A percentile compares a stretch with the other conserved stretches of the same genome.
Evolutionary conservation across 2,113 vertebrate species (phyloP).

Genomic region (Typhlomys cinereus): DNA sequence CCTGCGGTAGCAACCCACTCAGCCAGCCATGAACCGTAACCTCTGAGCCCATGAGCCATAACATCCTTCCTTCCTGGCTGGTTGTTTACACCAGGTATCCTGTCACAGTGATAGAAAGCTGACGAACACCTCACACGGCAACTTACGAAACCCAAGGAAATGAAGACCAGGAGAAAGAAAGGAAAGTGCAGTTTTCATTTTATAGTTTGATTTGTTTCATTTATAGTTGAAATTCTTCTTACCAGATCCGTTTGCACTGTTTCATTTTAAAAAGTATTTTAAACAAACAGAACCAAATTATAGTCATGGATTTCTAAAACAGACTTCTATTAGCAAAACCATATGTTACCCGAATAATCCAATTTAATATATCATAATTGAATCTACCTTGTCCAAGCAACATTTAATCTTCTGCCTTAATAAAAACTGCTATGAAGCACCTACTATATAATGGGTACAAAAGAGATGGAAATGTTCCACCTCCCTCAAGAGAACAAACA

Average conservation of each 20-base stretch:
- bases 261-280: slow-evolving; percentile 64
- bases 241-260: background rate
- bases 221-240: background rate
- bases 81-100: background rate
- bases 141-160: background rate
- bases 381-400: slow-evolving; percentile 48
- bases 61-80: background rate
- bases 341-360: slow-evolving; percentile 17
- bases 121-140: background rate
- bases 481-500: background rate
- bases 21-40: background rate
- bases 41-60: background rate
- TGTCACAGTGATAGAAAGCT: background rate
- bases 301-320: slow-evolving; percentile 27
- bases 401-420: slow-evolving; percentile 36
- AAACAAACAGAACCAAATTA: slow-evolving; percentile 52
- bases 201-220: background rate
- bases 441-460: background rate
- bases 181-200: background rate
- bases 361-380: slow-evolving; percentile 36
- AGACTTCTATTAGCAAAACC: slow-evolving; percentile 47
- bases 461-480: background rate
- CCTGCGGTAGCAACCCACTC: background rate
- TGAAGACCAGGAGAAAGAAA: background rate
- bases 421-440: background rate